A percentile compares a stretch with the other conserved stretches of the same genome.
Conservation (phyloP, 2,797 vertebrate genomes). For the Clarias pachynema region DNA sequence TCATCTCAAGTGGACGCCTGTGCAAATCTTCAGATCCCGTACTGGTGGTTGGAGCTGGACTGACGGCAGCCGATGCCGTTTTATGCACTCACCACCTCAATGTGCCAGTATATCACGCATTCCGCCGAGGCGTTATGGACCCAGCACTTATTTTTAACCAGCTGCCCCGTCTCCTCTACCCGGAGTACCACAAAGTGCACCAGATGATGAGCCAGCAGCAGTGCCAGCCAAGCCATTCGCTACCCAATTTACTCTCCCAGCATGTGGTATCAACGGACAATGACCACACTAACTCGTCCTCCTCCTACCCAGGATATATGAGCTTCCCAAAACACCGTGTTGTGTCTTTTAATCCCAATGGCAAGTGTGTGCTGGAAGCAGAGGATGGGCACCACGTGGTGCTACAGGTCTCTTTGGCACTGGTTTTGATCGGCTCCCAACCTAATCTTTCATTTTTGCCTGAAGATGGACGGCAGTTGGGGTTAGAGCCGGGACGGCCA, state of each 20-base stretch:
- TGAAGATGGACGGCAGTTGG: conserved; percentile 64
- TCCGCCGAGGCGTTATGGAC: conserved; percentile 73
- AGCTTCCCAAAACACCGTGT: conserved; percentile 76
- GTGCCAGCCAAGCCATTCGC: conserved; percentile 39
- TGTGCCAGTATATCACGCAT: conserved; percentile 76
- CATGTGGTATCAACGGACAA: background rate
- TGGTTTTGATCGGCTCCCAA: conserved; percentile 79
- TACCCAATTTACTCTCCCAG: conserved; percentile 23
- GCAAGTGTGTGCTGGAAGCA: conserved; percentile 74
- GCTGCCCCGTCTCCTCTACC: conserved; percentile 81
- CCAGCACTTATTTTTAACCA: conserved; percentile 81
- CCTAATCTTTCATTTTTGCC: conserved; percentile 77
- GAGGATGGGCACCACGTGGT: conserved; percentile 63
- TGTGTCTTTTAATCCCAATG: conserved; percentile 67
- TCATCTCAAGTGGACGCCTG: conserved; percentile 72
- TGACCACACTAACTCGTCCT: conserved; percentile 23
- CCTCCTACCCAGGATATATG: conserved; percentile 76
- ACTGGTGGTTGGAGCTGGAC: conserved; percentile 80
- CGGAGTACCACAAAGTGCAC: conserved; percentile 85
- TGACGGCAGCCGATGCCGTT: conserved; percentile 78
- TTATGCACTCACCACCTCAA: conserved; percentile 77
- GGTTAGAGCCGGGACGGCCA: conserved; percentile 59
- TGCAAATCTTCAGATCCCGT: conserved; percentile 70
- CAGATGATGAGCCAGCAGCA: conserved; percentile 85
- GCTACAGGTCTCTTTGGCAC: conserved; percentile 75